Conservation (phyloP, 2,797 vertebrate species). For the Remorina albescens region DNA sequence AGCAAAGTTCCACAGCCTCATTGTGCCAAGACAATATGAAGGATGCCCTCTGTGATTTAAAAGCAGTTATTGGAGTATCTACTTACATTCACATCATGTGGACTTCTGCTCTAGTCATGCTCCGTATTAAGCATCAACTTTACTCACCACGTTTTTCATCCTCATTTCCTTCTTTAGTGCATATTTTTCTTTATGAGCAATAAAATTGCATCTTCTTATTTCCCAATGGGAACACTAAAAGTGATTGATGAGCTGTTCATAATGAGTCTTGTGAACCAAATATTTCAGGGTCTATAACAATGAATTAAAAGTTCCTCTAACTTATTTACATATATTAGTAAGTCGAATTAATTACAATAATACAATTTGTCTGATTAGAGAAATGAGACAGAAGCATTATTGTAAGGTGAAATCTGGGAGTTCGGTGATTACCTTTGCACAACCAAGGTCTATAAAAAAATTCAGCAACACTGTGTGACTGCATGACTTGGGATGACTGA, state of each 20-base stretch:
- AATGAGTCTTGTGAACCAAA: neutral
- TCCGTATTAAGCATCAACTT: constrained; percentile 10
- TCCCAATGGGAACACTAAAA: neutral
- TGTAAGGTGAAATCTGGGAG: no score
- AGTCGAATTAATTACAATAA: no score
- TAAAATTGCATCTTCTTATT: constrained; percentile 5
- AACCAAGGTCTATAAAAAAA: no score
- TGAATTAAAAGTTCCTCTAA: neutral
- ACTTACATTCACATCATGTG: constrained; percentile 3
- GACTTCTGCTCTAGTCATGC: constrained; percentile 2
- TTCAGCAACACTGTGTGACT: no score
- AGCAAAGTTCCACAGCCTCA: constrained; percentile 23
- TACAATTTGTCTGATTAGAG: no score
- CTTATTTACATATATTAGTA: neutral
- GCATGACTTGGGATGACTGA: no score
- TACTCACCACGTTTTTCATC: constrained; percentile 1
- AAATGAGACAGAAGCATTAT: no score
- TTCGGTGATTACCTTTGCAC: no score
- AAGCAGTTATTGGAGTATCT: neutral
- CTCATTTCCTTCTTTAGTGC: constrained; percentile 5
- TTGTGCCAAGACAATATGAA: constrained; percentile 41
- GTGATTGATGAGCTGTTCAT: neutral
- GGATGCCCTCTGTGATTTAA: constrained; percentile 34
- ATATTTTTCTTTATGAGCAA: constrained; percentile 19
- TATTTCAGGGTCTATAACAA: neutral